These are phyloP conservation scores for Ceratina australensis DNA, from an alignment of 1,140 invertebrate species.

Conservation along the genomic window DNA sequence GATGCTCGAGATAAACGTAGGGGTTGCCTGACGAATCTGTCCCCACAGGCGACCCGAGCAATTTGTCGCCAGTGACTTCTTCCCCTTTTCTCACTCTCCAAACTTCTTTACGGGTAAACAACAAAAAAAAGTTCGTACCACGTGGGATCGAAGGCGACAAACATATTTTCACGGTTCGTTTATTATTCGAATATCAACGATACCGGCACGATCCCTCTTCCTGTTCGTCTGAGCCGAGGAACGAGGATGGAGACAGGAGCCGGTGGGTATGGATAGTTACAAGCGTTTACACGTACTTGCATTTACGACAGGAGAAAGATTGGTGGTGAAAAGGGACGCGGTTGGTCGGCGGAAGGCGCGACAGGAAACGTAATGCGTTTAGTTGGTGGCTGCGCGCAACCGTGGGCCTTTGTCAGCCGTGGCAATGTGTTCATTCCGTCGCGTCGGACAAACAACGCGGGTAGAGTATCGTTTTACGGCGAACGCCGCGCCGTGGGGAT, in stretches of 20 bases:
- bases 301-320: constrained; percentile 15
- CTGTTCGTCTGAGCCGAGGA: background rate
- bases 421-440: constrained; percentile 56
- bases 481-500: constrained; percentile 38
- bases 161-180: constrained; percentile 74
- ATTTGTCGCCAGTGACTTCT: constrained; percentile 58
- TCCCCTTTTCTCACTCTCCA: background rate
- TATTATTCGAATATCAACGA: constrained; percentile 70
- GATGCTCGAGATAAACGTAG: constrained; percentile 14
- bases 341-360: constrained; percentile 30
- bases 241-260: constrained; percentile 9
- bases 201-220: constrained; percentile 3
- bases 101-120: constrained; percentile 66
- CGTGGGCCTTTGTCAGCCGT: constrained; percentile 51
- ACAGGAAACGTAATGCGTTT: constrained; percentile 45
- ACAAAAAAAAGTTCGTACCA: constrained; percentile 62
- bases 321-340: constrained; percentile 17
- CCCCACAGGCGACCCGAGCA: constrained; percentile 64
- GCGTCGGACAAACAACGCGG: constrained; percentile 27
- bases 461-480: constrained; percentile 56
- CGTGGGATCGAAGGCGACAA: constrained; percentile 59
- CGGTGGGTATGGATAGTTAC: constrained; percentile 20
- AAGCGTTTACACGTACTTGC: constrained; percentile 27
- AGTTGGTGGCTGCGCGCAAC: constrained; percentile 26
- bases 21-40: constrained; percentile 34